These are phyloP conservation scores for Lasioglossum leucozonium DNA, from an alignment of 2,888 invertebrate species.

Conservation along the genomic window DNA sequence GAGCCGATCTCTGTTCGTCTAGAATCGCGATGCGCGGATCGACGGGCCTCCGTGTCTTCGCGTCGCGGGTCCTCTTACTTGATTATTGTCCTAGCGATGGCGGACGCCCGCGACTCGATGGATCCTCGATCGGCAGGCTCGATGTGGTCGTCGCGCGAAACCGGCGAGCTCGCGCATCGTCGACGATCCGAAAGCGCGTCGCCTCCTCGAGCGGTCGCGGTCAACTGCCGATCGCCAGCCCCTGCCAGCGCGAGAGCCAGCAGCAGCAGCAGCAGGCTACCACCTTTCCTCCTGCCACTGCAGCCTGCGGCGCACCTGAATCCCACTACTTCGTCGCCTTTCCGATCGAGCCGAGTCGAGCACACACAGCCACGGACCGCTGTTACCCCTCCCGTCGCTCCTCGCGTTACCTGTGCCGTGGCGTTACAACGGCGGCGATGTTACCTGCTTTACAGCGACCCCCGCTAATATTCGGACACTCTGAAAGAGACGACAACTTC, in stretches of 20 bases:
- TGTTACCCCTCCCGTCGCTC: too few species aligned
- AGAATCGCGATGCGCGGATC: background rate
- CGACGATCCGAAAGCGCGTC: constrained; percentile 3
- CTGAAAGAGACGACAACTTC: too few species aligned
- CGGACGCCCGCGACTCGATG: background rate
- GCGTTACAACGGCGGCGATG: too few species aligned
- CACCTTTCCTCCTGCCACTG: background rate
- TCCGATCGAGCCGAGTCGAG: background rate
- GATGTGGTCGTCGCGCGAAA: constrained; percentile 7
- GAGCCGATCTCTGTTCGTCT: background rate
- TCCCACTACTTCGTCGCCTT: constrained; percentile 36
- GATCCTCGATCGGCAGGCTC: background rate
- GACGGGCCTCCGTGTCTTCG: background rate
- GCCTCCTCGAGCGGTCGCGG: constrained; percentile 73
- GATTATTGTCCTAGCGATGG: background rate
- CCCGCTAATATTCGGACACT: too few species aligned
- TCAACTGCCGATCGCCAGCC: constrained; percentile 76
- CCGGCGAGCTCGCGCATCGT: constrained; percentile 35
- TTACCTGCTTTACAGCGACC: too few species aligned
- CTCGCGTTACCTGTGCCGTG: too few species aligned
- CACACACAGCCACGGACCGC: too few species aligned
- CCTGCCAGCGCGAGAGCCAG: too few species aligned
- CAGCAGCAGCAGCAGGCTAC: background rate
- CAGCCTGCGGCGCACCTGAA: constrained; percentile 64
- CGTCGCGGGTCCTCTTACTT: constrained; percentile 20